Evolutionary conservation across 2,888 invertebrate species (phyloP).

Genomic region (Tetragnatha montana): DNA sequence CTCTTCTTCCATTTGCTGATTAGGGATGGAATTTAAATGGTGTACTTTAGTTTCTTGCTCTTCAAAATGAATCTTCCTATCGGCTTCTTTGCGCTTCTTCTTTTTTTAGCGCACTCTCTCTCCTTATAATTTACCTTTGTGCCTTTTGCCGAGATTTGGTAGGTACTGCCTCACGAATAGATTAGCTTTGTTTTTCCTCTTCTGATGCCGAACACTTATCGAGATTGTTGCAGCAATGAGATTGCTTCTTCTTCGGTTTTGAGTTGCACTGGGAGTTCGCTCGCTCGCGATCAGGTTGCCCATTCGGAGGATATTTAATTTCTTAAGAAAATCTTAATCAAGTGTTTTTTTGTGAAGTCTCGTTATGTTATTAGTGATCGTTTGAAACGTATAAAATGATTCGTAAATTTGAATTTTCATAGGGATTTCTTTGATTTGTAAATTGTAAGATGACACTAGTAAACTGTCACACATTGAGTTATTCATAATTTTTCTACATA

Average conservation of each 20-base stretch:
- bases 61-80: constrained; percentile 19
- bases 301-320: too few species aligned
- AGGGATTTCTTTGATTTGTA: too few species aligned
- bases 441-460: too few species aligned
- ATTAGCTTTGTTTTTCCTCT: neutral
- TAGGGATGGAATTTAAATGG: constrained; percentile 51
- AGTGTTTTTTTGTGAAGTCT: too few species aligned
- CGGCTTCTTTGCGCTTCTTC: neutral
- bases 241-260: neutral
- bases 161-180: neutral
- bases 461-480: too few species aligned
- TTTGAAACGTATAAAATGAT: too few species aligned
- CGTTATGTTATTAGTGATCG: too few species aligned
- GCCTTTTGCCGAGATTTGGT: neutral
- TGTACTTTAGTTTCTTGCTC: constrained; percentile 17
- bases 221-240: neutral
- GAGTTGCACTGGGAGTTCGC: neutral
- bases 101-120: neutral
- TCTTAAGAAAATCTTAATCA: too few species aligned
- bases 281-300: too few species aligned
- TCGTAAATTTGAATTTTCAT: too few species aligned
- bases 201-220: neutral
- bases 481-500: too few species aligned
- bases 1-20: constrained; percentile 60
- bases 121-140: constrained; percentile 15